Base-by-base conservation (phyloP, 2,888 invertebrate genomes). In the Troglohyphantes excavatus region DNA sequence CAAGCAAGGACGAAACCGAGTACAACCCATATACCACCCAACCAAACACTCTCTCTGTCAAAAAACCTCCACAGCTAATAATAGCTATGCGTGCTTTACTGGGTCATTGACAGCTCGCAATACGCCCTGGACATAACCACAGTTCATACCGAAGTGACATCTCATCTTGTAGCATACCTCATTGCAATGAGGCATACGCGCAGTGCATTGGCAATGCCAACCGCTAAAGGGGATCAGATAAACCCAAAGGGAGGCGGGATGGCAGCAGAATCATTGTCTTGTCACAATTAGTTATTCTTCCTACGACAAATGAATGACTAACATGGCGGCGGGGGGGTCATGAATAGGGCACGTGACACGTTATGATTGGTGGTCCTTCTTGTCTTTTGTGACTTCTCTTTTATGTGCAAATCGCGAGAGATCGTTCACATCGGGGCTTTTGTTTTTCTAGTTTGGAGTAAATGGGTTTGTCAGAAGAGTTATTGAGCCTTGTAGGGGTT, bases 81-180 rank as follows among this genome's bases (percentile, higher is more conserved):
- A 29, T 26, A 26, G 13, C 23, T 63, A 21, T 70, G 29, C 21
- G 59, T 26, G 5, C 33, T 59, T 81, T 81, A 87, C 73, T 87
- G 26, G 79, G 87, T 73, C 87, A 81, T 87, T 87, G 81, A 87
- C 87, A 81, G 73, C 17, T 53, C 53, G 9, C 1, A 53, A 53
- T 5, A 53, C 0, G 53, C 17, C n/a, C 23, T 39, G 26, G 23
- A 65, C 26, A 17, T 39, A 43, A 11, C 23, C n/a, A 43, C 26
- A 72, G n/a, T 63, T 26, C 29, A 26, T n/a, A 39, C 67, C 68
- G 19, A 46, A 63, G 29, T 21, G 84, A 75, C 65, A 83, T 53
- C 75, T 53, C 17, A 53, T 53, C 53, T 53, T 67, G 67, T 17
- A 13, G 11, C n/a, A 29, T 46, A 53, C 29, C 19, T 53, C 73